Percentiles rank a stretch among this genome's conserved stretches.
Evolutionary conservation across 2,113 vertebrate species (phyloP).

Genomic region (Recurvirostra avosetta): DNA sequence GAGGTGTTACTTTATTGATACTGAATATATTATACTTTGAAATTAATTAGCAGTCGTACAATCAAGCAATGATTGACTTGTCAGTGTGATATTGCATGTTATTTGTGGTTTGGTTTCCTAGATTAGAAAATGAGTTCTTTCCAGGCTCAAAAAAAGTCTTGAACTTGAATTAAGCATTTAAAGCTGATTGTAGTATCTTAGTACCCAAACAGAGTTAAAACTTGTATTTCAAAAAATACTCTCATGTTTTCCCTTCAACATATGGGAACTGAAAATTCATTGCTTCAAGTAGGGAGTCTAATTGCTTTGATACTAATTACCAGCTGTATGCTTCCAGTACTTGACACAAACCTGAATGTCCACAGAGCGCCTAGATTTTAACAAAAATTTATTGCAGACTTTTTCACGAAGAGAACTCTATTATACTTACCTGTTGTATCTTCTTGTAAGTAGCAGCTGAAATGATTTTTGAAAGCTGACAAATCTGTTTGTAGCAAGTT

Average conservation of each 20-base stretch:
- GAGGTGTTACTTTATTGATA: neutral
- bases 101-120: neutral
- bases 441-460: neutral
- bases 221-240: neutral
- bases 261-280: neutral
- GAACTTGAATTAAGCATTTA: neutral
- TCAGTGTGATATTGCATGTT: neutral
- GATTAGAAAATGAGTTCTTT: neutral
- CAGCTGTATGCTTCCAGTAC: neutral
- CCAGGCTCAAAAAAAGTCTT: neutral
- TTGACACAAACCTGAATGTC: neutral
- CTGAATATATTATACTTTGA: neutral
- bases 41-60: neutral
- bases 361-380: neutral
- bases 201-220: neutral
- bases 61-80: neutral
- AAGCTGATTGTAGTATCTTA: neutral
- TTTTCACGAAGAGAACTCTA: neutral
- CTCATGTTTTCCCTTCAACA: neutral
- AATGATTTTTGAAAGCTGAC: neutral
- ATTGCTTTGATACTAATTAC: neutral
- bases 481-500: neutral
- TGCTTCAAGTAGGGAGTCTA: neutral
- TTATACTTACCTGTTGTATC: accelerated
- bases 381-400: neutral